Percentiles rank a stretch among this genome's conserved stretches.
phyloP scores from a whole-genome alignment of 2,888 invertebrate genomes.

The Nineta flava region DNA sequence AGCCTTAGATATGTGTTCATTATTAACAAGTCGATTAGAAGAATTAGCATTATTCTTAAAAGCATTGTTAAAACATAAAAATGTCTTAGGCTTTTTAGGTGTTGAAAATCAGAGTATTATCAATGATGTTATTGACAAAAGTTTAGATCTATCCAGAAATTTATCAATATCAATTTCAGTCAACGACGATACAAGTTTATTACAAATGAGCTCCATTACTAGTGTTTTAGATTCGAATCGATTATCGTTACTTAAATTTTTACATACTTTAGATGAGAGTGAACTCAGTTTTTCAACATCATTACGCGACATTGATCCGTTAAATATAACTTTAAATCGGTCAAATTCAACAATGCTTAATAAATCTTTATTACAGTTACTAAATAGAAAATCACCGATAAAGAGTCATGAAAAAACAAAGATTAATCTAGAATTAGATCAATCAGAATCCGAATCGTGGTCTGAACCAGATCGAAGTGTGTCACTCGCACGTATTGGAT shows the following conservation, averaged over 20 bases:
- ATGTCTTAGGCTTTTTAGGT: slow-evolving; percentile 34
- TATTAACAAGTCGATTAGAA: slow-evolving; percentile 43
- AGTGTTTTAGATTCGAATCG: slow-evolving; percentile 25
- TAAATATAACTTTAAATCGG: slow-evolving; percentile 22
- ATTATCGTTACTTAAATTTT: slow-evolving; percentile 13
- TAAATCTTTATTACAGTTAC: slow-evolving; percentile 7
- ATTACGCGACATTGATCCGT: slow-evolving; percentile 21
- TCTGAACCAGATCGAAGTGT: slow-evolving; percentile 75
- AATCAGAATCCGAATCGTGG: slow-evolving; percentile 70
- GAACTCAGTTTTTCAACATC: slow-evolving; percentile 18
- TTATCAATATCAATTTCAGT: slow-evolving; percentile 27
- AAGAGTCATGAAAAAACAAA: slow-evolving; percentile 22
- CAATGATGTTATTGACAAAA: slow-evolving; percentile 36
- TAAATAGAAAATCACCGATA: slow-evolving; percentile 19
- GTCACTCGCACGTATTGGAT: slow-evolving; percentile 62
- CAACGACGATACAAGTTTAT: slow-evolving; percentile 31
- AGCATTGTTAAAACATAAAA: slow-evolving; percentile 43
- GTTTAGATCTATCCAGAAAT: slow-evolving; percentile 34
- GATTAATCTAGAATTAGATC: slow-evolving; percentile 18
- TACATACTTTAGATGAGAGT: slow-evolving; percentile 10
- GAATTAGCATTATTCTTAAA: slow-evolving; percentile 49
- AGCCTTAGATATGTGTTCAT: slow-evolving; percentile 27
- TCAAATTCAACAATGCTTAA: slow-evolving; percentile 12
- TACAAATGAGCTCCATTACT: slow-evolving; percentile 31
- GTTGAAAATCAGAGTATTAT: slow-evolving; percentile 32